phyloP scores from a whole-genome alignment of 2,888 invertebrate genomes.

The Heliconius aoede region DNA sequence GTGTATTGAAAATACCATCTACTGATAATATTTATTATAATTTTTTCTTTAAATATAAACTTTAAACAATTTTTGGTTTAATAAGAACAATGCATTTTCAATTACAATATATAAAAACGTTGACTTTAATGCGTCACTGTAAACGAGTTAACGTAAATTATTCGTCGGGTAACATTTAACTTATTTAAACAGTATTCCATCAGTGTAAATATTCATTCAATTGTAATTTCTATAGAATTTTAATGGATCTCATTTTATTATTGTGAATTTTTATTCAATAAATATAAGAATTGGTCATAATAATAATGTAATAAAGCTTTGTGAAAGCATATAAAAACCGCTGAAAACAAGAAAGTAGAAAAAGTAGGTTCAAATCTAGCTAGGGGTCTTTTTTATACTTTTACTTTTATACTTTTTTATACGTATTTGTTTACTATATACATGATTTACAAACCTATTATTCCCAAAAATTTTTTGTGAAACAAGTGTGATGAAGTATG shows the following conservation, averaged over 20 bases:
- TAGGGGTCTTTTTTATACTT: no score
- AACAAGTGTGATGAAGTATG: neutral
- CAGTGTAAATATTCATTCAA: conserved; percentile 24
- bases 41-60: no score
- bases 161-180: conserved; percentile 21
- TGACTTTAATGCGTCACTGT: conserved; percentile 3
- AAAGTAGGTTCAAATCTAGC: no score
- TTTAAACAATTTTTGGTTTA: neutral
- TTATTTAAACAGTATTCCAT: conserved; percentile 20
- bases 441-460: neutral
- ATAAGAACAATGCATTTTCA: neutral
- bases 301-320: neutral
- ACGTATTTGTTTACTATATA: neutral
- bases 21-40: no score
- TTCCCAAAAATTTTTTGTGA: neutral
- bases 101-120: conserved; percentile 16
- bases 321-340: no score
- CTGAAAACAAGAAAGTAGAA: no score
- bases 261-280: conserved; percentile 6
- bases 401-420: no score
- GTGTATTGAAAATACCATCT: no score
- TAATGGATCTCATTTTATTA: conserved; percentile 15
- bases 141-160: conserved; percentile 23
- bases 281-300: neutral
- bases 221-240: conserved; percentile 20